phyloP scores from a whole-genome alignment of 2,113 vertebrate species.

The Corythoichthys intestinalis region DNA sequence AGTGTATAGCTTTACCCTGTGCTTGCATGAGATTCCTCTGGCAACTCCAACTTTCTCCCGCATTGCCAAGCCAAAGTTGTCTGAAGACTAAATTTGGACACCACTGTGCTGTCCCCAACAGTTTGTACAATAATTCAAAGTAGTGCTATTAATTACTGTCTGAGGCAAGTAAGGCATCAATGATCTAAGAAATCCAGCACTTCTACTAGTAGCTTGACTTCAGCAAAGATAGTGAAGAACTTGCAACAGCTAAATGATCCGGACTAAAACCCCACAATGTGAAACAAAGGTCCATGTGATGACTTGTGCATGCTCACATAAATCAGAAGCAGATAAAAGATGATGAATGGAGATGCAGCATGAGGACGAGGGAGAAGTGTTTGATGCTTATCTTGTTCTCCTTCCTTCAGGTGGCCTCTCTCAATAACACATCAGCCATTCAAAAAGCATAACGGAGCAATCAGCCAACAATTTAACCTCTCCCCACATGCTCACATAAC shows the following conservation, averaged over 20 bases:
- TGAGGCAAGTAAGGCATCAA: too few species aligned
- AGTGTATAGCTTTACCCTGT: too few species aligned
- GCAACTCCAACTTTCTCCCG: too few species aligned
- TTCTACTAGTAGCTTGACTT: background rate
- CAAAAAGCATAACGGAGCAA: constrained; percentile 59
- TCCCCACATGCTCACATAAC: constrained; percentile 44
- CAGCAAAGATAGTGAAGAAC: background rate
- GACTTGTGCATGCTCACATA: constrained; percentile 24
- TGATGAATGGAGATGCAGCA: constrained; percentile 29
- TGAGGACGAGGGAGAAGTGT: constrained; percentile 27
- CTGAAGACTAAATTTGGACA: too few species aligned
- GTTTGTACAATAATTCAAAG: too few species aligned
- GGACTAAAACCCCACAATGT: constrained; percentile 5
- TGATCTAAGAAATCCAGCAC: too few species aligned
- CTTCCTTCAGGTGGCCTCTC: constrained; percentile 57
- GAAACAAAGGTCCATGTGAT: constrained; percentile 17
- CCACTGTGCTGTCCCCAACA: too few species aligned
- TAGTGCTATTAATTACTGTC: too few species aligned
- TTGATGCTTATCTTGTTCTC: constrained; percentile 45
- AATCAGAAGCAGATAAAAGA: constrained; percentile 43
- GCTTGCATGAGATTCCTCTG: too few species aligned
- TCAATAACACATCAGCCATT: constrained; percentile 59
- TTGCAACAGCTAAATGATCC: background rate
- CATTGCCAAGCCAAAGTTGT: too few species aligned
- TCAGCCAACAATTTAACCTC: constrained; percentile 67